phyloP scores from a whole-genome alignment of 2,888 invertebrate species.

The Phrixothrix hirtus region DNA sequence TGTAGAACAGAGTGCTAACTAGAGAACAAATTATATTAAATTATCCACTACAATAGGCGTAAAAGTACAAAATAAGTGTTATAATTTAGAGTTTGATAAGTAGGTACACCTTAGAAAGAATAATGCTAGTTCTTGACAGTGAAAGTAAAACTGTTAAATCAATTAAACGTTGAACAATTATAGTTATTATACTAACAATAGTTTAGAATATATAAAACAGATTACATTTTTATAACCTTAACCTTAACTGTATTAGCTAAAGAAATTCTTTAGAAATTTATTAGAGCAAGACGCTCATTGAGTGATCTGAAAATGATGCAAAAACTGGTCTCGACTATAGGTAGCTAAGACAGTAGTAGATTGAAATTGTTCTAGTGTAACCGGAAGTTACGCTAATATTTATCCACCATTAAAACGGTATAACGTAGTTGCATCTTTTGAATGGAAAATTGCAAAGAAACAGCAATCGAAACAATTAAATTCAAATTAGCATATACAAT shows the following conservation, averaged over 20 bases:
- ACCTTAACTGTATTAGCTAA: background rate
- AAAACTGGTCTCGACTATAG: constrained; percentile 7
- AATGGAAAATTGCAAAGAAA: too few species aligned
- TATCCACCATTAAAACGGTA: constrained; percentile 1
- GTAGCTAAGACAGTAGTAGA: background rate
- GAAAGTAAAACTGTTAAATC: constrained; percentile 1
- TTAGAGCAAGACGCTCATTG: constrained; percentile 7
- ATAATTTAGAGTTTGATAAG: too few species aligned
- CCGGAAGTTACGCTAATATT: background rate
- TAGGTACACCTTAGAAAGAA: too few species aligned
- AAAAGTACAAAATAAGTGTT: too few species aligned
- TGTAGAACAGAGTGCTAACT: too few species aligned
- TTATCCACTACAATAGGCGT: too few species aligned
- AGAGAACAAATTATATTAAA: too few species aligned
- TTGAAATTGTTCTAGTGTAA: background rate
- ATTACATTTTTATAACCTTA: constrained; percentile 4
- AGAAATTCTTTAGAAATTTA: constrained; percentile 5
- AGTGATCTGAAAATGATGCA: constrained; percentile 5
- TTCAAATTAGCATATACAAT: too few species aligned
- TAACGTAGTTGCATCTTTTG: too few species aligned
- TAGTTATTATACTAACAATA: background rate
- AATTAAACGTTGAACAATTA: background rate
- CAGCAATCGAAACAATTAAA: too few species aligned
- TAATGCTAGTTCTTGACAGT: background rate
- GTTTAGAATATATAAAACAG: background rate